Percentiles rank a stretch among this genome's conserved stretches.
These are phyloP conservation scores for Marmota flaviventris DNA, from an alignment of 2,113 vertebrate species.

Conservation along the genomic window DNA sequence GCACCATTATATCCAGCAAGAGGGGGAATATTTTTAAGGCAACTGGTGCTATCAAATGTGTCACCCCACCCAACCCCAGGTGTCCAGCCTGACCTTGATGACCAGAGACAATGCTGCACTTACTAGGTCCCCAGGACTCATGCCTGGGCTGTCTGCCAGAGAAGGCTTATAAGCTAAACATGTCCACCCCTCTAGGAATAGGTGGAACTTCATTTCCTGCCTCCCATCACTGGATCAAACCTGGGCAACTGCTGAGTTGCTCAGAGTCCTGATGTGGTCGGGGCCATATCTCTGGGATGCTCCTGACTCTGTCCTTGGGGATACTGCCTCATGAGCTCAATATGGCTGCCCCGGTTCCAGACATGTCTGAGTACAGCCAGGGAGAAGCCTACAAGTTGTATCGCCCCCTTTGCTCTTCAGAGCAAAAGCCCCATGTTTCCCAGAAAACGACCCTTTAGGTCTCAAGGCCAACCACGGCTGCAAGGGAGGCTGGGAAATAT, in stretches of 20 bases:
- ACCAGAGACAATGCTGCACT: neutral
- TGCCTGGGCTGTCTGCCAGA: neutral
- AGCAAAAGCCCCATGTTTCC: too few relatives aligned
- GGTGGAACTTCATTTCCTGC: neutral
- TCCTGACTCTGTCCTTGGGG: neutral
- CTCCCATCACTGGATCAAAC: too few relatives aligned
- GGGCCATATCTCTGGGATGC: neutral
- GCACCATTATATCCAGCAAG: too few relatives aligned
- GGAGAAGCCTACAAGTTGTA: too few relatives aligned
- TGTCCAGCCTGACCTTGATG: neutral
- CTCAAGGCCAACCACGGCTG: too few relatives aligned
- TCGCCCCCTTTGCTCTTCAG: too few relatives aligned
- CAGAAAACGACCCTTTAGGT: too few relatives aligned
- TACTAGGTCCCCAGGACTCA: neutral
- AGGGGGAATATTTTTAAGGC: neutral
- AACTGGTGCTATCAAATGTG: neutral
- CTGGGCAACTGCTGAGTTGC: neutral
- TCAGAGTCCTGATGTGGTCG: neutral
- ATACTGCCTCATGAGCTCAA: neutral
- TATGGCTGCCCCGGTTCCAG: neutral
- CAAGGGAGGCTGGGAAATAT: too few relatives aligned
- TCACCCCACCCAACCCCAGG: neutral
- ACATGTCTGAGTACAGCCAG: neutral
- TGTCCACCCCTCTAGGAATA: neutral
- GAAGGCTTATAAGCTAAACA: too few relatives aligned